A percentile compares a stretch with the other conserved stretches of the same genome.
phyloP scores from a whole-genome alignment of 2,888 invertebrate species.

The Pristionchus entomophagus region DNA sequence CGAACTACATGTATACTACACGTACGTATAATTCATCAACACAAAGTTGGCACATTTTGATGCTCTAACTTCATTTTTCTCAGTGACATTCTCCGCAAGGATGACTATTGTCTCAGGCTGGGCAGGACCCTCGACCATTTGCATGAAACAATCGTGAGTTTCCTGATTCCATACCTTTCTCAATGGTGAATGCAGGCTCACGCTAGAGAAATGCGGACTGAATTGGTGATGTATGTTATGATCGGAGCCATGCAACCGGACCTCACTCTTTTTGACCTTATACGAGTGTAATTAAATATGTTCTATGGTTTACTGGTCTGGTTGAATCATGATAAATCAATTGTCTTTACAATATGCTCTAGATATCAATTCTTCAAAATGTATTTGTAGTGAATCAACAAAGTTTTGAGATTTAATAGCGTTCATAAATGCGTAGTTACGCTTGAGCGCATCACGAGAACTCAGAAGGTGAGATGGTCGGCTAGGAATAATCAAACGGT shows the following conservation, averaged over 20 bases:
- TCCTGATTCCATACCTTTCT: neutral
- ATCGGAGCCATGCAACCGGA: neutral
- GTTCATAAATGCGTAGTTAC: no score
- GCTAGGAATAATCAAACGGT: no score
- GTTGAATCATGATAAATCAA: neutral
- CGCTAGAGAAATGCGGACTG: neutral
- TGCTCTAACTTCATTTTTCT: no score
- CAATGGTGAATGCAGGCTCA: neutral
- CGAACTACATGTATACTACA: slow-evolving; percentile 5
- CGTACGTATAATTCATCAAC: neutral
- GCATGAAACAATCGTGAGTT: slow-evolving; percentile 9
- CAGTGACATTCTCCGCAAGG: slow-evolving; percentile 6
- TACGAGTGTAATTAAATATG: neutral
- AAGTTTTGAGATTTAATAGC: no score
- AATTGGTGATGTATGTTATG: neutral
- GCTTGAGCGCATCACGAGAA: no score
- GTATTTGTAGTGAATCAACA: no score
- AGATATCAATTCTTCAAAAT: neutral
- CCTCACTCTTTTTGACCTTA: neutral
- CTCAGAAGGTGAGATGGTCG: no score
- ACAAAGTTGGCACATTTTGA: neutral
- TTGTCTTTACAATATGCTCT: neutral
- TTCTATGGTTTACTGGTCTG: no score
- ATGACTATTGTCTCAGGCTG: neutral
- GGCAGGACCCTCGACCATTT: neutral